Evolutionary conservation across 2,797 vertebrate genomes (phyloP), one percentile per base, ranked within the genome.

Genomic region (Otolemur crassicaudatus): DNA sequence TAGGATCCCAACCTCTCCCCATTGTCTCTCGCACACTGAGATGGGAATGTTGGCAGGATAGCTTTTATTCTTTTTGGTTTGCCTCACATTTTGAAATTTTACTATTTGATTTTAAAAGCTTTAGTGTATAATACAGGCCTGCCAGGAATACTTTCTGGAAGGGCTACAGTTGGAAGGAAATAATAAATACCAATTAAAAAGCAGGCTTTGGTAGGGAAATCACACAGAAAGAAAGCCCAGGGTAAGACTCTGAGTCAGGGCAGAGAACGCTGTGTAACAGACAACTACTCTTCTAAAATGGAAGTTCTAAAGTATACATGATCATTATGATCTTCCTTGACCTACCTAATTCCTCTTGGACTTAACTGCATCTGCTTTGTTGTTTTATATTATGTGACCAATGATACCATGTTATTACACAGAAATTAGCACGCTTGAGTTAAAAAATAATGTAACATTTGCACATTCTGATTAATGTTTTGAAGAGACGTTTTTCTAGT

Each of bases 401-500:
- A 34, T 70, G 91, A 58, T 69, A 27, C 31, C 58, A 19, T 0
- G 1, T 3, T 56, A n/a, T 90, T 58, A 80, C 17, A 17, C 0
- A 82, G n/a, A 29, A 79, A 34, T 92, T 65, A 94, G 34, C 31
- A 67, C 13, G 49, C 7, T 46, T 85, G n/a, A 72, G 37, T 82
- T 70, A 5, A 56, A 69, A 83, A 7, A 46, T 4, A 53, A 53
- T 16, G 49, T 53, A 53, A 53, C 49, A 46, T 86, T 65, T 87
- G 1, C 13, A 77, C 25, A 58, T 94, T 94, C 58, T 84, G 60
- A 90, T 84, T 91, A 77, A 87, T 16, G n/a, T 90, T 81, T 70
- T 65, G 53, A 91, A 90, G 46, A 37, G 49, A 1, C 1, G 5
- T 76, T 95, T 95, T 82, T 49, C 10, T 49, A 89, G 58, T 61